phyloP scores from a whole-genome alignment of 2,797 vertebrate species.

The Myiothlypis chrysogaster region DNA sequence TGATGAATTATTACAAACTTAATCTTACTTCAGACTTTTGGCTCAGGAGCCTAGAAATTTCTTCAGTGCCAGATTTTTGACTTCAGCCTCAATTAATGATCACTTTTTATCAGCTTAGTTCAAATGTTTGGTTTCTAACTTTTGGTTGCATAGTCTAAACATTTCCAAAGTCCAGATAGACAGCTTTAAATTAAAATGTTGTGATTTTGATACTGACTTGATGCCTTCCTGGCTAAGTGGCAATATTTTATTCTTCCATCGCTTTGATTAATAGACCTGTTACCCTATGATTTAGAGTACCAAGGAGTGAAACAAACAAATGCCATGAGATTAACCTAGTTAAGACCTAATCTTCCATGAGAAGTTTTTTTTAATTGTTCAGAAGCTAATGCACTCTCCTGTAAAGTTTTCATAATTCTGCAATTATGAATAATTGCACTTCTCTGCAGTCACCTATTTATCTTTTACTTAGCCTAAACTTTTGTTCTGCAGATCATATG shows the following conservation, averaged over 20 bases:
- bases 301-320: conserved; percentile 37
- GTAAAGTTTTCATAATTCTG: not conserved
- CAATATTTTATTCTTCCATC: conserved; percentile 68
- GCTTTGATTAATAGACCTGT: conserved; percentile 68
- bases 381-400: not conserved
- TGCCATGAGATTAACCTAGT: not conserved
- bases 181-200: conserved; percentile 66
- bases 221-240: conserved; percentile 66
- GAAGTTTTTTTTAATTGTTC: not conserved
- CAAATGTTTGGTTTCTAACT: conserved; percentile 70
- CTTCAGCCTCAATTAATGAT: conserved; percentile 76
- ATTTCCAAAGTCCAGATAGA: conserved; percentile 67
- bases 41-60: conserved; percentile 61
- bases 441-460: not conserved
- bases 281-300: conserved; percentile 26
- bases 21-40: conserved; percentile 65
- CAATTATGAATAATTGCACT: not conserved
- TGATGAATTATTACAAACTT: conserved; percentile 70
- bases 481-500: not conserved
- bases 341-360: conserved; percentile 28
- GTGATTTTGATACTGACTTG: conserved; percentile 69
- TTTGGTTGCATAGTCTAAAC: conserved; percentile 71
- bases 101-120: conserved; percentile 68
- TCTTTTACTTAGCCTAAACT: not conserved
- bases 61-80: conserved; percentile 63